Conservation (phyloP, 2,797 vertebrate genomes). For the Typhlichthys subterraneus region DNA sequence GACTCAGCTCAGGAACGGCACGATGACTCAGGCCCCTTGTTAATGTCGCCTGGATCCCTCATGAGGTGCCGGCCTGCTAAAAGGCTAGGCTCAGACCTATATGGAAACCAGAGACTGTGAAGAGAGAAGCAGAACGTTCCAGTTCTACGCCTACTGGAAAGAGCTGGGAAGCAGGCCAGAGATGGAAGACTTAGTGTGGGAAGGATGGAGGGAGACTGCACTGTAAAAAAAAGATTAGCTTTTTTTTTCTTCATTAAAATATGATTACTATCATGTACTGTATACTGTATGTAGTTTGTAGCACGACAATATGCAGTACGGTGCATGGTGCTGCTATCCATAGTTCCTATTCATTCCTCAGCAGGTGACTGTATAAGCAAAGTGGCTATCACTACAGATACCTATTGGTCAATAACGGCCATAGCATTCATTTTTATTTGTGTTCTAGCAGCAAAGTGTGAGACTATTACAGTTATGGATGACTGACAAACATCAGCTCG, state of each 20-base stretch:
- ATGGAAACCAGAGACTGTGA: constrained; percentile 27
- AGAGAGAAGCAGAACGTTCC: constrained; percentile 42
- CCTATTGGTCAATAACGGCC: too few species aligned
- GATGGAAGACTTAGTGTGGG: constrained; percentile 3
- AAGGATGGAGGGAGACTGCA: constrained; percentile 10
- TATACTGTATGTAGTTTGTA: too few species aligned
- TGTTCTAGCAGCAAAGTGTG: too few species aligned
- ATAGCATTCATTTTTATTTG: too few species aligned
- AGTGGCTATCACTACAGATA: too few species aligned
- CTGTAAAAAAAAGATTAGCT: background rate
- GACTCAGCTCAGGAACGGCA: constrained; percentile 66
- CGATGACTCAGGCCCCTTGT: constrained; percentile 61
- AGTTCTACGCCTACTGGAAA: constrained; percentile 43
- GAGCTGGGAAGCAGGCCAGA: constrained; percentile 34
- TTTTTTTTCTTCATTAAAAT: background rate
- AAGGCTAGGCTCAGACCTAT: constrained; percentile 32
- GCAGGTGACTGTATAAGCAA: too few species aligned
- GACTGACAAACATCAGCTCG: too few species aligned
- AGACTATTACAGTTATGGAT: too few species aligned
- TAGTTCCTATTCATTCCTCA: too few species aligned
- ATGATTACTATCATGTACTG: too few species aligned
- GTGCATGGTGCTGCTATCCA: too few species aligned
- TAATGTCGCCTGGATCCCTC: constrained; percentile 55
- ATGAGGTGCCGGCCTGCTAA: constrained; percentile 27
- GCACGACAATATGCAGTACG: too few species aligned